These are phyloP conservation scores for Ciconia stormi DNA, from an alignment of 2,113 vertebrate genomes.

Conservation along the genomic window DNA sequence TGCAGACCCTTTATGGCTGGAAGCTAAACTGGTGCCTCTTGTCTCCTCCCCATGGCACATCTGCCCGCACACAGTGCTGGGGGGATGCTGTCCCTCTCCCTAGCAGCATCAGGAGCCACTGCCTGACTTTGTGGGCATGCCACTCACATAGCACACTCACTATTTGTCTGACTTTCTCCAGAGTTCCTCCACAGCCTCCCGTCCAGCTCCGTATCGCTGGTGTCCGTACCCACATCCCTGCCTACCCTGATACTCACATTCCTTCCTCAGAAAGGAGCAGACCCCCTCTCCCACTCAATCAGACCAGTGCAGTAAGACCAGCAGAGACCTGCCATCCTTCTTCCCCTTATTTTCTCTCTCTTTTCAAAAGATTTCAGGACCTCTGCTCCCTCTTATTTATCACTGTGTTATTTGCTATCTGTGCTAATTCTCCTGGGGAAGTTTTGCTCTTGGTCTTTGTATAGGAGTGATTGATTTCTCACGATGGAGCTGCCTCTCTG, in stretches of 20 bases:
- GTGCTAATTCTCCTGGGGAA: not conserved
- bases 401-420: not conserved
- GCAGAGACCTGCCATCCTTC: not conserved
- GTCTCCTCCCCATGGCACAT: not conserved
- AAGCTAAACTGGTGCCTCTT: not conserved
- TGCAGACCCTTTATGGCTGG: not conserved
- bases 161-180: not conserved
- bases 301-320: not conserved
- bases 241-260: rapidly evolving
- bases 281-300: not conserved
- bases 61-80: rapidly evolving
- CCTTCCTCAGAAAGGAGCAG: not conserved
- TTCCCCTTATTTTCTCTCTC: not conserved
- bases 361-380: not conserved
- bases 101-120: not conserved
- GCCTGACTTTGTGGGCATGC: not conserved
- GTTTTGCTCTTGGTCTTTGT: not conserved
- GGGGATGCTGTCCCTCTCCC: not conserved
- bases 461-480: not conserved
- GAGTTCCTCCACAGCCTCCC: not conserved
- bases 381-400: not conserved
- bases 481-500: not conserved
- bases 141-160: rapidly evolving
- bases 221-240: rapidly evolving
- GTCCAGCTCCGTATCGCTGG: not conserved